phyloP scores from a whole-genome alignment of 2,888 invertebrate genomes.

The Oscheius sp. region DNA sequence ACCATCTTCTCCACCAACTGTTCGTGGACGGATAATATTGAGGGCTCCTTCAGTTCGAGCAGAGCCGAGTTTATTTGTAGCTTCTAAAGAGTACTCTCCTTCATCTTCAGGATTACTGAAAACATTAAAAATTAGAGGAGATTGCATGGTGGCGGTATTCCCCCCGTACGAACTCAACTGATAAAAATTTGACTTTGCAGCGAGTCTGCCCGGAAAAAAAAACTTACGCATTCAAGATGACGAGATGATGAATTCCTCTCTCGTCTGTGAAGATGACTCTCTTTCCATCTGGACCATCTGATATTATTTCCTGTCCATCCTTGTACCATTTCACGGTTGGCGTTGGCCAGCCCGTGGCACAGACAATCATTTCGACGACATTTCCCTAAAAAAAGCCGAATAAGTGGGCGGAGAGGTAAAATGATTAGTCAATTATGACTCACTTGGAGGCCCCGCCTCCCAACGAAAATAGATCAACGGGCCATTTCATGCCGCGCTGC shows the following conservation, averaged over 20 bases:
- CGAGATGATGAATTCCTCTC: slow-evolving; percentile 67
- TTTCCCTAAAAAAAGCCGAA: slow-evolving; percentile 56
- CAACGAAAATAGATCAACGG: too few relatives aligned
- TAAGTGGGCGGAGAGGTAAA: neutral
- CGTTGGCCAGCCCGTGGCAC: slow-evolving; percentile 71
- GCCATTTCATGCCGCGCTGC: too few relatives aligned
- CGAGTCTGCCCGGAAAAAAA: too few relatives aligned
- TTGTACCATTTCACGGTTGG: slow-evolving; percentile 72
- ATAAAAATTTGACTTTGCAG: too few relatives aligned
- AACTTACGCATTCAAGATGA: slow-evolving; percentile 62
- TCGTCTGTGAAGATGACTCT: slow-evolving; percentile 68
- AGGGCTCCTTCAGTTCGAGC: slow-evolving; percentile 65
- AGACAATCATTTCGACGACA: slow-evolving; percentile 71
- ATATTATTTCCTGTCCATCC: slow-evolving; percentile 61
- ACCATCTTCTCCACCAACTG: slow-evolving; percentile 42
- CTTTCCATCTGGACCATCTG: slow-evolving; percentile 63
- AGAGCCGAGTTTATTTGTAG: slow-evolving; percentile 70
- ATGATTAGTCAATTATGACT: slow-evolving; percentile 1
- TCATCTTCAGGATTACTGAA: slow-evolving; percentile 67
- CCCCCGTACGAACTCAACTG: too few relatives aligned
- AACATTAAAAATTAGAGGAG: too few relatives aligned
- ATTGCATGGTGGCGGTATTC: too few relatives aligned
- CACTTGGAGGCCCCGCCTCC: slow-evolving; percentile 5
- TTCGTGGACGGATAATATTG: slow-evolving; percentile 63
- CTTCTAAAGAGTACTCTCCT: slow-evolving; percentile 69